Evolutionary conservation across 2,113 vertebrate genomes (phyloP), one percentile per base, ranked within the genome.

Genomic region (Hylia prasina): DNA sequence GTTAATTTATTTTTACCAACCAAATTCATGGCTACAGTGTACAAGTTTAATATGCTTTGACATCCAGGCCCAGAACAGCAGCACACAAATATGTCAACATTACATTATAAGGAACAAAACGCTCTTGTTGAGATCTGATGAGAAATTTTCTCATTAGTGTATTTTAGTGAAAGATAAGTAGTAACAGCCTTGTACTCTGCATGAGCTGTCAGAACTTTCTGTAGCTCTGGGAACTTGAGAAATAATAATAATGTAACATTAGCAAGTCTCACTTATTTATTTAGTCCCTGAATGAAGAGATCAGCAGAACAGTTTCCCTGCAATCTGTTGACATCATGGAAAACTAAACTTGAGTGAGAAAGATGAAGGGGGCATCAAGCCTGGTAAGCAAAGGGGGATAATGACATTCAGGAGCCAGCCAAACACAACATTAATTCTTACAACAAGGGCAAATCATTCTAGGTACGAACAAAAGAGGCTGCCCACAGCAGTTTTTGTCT

Each of bases 71-170:
- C 60, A 85, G 68, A 93, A 91, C 90, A 94, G 90, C 66, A 92
- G 73, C 87, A 78, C 72, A 54, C 77, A 92, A 85, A 84, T 95
- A 86, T 91, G 92, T 95, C 88, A 96, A 87, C 90, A 83, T 90
- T 94, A 65, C 47, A 6, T 85, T 95, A 60, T 10, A 92, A 82
- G 80, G 81, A 93, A 94, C 56, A 96, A 92, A 97, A 66, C 80
- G 18, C 45, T 77, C 77, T 97, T 93, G 81, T 94, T 90, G 86
- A 87, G 91, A 72, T 37, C 60, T 75, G 79, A 79, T 89, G 88
- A 93, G 90, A 94, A 90, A 92, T 89, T 92, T 96, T 96, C 93
- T 93, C 89, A 93, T 93, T 94, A 94, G 91, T 85, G 47, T 58
- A 40, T 77, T 96, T 90, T 87, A 80, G 80, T 90, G 92, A 75